Base-by-base conservation (phyloP, 1,140 invertebrate species). In the Scaptodrosophila lebanonensis region DNA sequence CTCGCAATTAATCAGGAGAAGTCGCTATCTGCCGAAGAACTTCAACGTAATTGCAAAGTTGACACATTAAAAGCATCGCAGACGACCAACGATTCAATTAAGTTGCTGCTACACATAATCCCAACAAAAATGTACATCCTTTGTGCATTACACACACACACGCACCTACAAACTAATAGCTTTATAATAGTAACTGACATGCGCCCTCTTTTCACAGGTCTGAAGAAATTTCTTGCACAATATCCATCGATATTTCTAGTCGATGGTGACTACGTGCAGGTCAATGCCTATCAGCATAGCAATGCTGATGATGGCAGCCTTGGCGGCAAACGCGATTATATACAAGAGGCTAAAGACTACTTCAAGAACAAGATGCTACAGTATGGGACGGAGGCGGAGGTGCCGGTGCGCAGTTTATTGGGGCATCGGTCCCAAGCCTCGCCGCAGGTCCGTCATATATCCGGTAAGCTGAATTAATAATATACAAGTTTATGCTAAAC, bases 381-480 rank as follows among this genome's bases (percentile, higher is more conserved):
- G 87, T 96, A 97, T 87, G 95, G 96, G 27, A 91, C 93, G 60
- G 93, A 95, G 52, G 95, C 94, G 2, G 94, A 97, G 89, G 95
- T 97, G 30, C 96, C 97, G 5, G 97, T 98, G 18, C 95, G 95
- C 87, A 96, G 95, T 87, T 89, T 98, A 30, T 88, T 98, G 11
- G 97, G 97, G 0, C 97, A 98, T 88, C 89, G 96, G 53, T 97
- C 95, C 32, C 95, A 97, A 88, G 97, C 97, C 7, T 96, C 95
- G 20, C 96, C 96, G 4, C 96, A 98, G 90, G 95, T 98, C 50
- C 91, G 97, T 47, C 96, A 98, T 85, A 96, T 98, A 63, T 98
- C 96, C 25, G 92, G 92, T 54, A 53, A 63, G 68, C 47, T 29
- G n/a, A 20, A 17, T 1, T 12, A 13, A 27, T 2, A n/a, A n/a